Percentiles rank a stretch among this genome's conserved stretches.
phyloP scores from a whole-genome alignment of 2,113 vertebrate species.

The Athene cunicularia region DNA sequence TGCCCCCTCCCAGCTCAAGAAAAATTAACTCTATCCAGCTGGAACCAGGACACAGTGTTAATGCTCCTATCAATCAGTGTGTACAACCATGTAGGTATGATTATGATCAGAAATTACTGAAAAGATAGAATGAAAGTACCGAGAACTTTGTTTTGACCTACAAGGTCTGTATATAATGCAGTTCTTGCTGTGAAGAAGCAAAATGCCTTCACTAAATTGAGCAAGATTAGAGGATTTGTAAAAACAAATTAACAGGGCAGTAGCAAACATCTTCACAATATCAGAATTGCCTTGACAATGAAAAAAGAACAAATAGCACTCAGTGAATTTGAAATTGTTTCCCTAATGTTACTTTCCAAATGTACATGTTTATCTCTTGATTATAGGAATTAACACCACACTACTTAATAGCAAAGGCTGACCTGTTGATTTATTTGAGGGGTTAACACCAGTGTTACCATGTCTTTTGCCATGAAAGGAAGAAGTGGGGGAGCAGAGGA shows the following conservation, averaged over 20 bases:
- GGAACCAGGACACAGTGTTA: background rate
- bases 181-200: background rate
- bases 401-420: background rate
- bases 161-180: background rate
- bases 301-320: background rate
- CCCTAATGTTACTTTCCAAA: background rate
- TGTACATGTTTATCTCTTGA: background rate
- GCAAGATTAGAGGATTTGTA: background rate
- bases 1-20: too few relatives aligned
- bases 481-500: background rate
- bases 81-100: background rate
- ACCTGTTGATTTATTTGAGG: background rate
- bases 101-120: background rate
- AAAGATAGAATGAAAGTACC: background rate
- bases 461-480: background rate
- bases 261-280: background rate
- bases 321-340: conserved; percentile 7
- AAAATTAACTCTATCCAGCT: too few relatives aligned
- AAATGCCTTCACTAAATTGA: background rate
- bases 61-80: fast-evolving
- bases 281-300: background rate
- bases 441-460: background rate
- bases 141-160: background rate
- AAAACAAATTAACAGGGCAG: background rate
- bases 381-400: background rate